These are phyloP conservation scores for Archivesica marissinica DNA, from an alignment of 1,140 invertebrate genomes.

Conservation along the genomic window DNA sequence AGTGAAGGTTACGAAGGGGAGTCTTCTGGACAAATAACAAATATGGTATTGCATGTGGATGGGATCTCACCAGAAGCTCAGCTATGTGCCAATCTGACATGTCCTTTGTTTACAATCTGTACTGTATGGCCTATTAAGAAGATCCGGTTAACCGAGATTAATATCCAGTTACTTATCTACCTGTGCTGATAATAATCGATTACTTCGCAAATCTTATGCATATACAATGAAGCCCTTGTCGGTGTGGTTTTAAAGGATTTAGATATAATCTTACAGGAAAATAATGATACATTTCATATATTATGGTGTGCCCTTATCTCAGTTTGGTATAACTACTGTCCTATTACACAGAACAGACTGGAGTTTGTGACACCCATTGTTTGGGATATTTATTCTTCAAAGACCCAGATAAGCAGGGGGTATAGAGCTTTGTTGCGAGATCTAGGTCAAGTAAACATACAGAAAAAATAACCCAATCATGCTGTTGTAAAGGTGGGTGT, in stretches of 20 bases:
- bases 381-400: neutral
- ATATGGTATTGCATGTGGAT: conserved; percentile 1
- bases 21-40: neutral
- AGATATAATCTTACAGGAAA: conserved; percentile 19
- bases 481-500: too few relatives aligned
- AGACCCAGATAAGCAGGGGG: neutral
- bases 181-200: neutral
- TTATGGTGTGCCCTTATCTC: conserved; percentile 1
- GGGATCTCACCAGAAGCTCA: neutral
- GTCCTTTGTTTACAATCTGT: conserved; percentile 6
- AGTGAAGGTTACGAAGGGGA: too few relatives aligned
- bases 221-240: conserved; percentile 16
- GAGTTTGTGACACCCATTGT: neutral
- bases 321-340: neutral
- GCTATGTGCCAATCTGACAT: neutral
- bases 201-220: conserved; percentile 18
- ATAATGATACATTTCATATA: conserved; percentile 19
- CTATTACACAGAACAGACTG: neutral
- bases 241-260: conserved; percentile 4
- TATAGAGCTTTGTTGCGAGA: neutral
- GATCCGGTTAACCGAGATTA: neutral
- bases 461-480: too few relatives aligned
- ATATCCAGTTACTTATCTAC: conserved; percentile 32
- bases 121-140: conserved; percentile 1
- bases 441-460: conserved; percentile 22